phyloP scores from a whole-genome alignment of 2,888 invertebrate genomes.

The Chloroclystis v-ata region DNA sequence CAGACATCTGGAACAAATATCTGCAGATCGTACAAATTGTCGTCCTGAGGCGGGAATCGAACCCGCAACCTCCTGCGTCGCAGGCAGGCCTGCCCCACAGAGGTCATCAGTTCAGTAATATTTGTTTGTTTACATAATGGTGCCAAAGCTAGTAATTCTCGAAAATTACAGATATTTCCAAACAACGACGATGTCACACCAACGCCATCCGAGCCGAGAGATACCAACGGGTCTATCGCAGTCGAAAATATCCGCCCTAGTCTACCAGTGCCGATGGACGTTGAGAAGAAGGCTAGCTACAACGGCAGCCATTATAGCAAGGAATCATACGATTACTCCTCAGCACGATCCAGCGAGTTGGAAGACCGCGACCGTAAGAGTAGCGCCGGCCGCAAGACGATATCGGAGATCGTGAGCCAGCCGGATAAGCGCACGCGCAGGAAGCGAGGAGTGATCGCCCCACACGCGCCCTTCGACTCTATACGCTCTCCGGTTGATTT shows the following conservation, averaged over 20 bases:
- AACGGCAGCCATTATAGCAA: slow-evolving; percentile 49
- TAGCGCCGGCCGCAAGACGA: slow-evolving; percentile 56
- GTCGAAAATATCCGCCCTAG: slow-evolving; percentile 13
- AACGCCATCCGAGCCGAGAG: slow-evolving; percentile 20
- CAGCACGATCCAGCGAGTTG: slow-evolving; percentile 18
- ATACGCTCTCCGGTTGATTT: slow-evolving; percentile 58
- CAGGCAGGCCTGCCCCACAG: too few species aligned
- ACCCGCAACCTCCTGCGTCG: too few species aligned
- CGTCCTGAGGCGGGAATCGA: too few species aligned
- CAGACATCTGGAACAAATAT: too few species aligned
- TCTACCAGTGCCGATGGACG: slow-evolving; percentile 37
- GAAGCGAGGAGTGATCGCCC: slow-evolving; percentile 76
- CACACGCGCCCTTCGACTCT: slow-evolving; percentile 63
- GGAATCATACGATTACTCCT: slow-evolving; percentile 43
- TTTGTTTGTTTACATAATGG: too few species aligned
- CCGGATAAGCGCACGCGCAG: slow-evolving; percentile 45
- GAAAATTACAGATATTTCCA: slow-evolving; percentile 32
- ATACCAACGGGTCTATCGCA: slow-evolving; percentile 38
- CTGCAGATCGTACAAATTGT: too few species aligned
- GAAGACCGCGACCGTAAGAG: slow-evolving; percentile 47
- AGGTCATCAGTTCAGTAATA: too few species aligned
- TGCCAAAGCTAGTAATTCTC: too few species aligned
- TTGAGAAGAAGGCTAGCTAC: slow-evolving; percentile 51
- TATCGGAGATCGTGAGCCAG: slow-evolving; percentile 56
- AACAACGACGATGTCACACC: slow-evolving; percentile 32